Conservation (phyloP, 2,113 vertebrate genomes). For the Myodes glareolus region DNA sequence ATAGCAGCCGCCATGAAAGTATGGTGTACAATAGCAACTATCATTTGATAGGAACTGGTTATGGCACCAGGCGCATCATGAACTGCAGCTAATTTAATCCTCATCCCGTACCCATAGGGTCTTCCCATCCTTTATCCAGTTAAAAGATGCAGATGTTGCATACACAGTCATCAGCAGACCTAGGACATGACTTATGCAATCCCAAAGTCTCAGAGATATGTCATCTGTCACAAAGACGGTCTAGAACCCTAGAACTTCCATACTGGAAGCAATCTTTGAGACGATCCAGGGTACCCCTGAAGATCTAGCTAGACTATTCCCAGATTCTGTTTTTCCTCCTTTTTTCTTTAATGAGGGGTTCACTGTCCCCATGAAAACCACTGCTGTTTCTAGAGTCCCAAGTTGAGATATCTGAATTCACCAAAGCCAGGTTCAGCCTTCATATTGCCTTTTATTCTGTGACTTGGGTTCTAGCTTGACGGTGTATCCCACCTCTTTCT, state of each 20-base stretch:
- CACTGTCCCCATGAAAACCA: background rate
- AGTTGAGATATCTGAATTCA: background rate
- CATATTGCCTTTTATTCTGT: background rate
- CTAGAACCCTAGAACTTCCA: background rate
- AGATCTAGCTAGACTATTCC: background rate
- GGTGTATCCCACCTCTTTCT: background rate
- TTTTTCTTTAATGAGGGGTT: background rate
- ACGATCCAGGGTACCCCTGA: background rate
- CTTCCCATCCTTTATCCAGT: background rate
- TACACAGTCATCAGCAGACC: background rate
- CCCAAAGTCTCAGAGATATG: background rate
- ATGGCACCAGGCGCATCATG: background rate
- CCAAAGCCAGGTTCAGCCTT: background rate
- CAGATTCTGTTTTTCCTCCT: background rate
- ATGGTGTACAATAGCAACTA: background rate
- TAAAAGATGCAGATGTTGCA: background rate
- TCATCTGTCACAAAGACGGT: background rate
- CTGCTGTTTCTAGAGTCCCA: background rate
- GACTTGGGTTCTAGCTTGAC: background rate
- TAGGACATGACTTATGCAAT: background rate
- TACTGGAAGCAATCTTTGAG: slow-evolving; percentile 5
- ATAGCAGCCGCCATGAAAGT: background rate
- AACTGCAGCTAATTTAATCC: background rate
- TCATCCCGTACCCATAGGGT: background rate
- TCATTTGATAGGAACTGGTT: background rate